Evolutionary conservation across 2,797 vertebrate genomes (phyloP).

Genomic region (Neostethus bicornis): DNA sequence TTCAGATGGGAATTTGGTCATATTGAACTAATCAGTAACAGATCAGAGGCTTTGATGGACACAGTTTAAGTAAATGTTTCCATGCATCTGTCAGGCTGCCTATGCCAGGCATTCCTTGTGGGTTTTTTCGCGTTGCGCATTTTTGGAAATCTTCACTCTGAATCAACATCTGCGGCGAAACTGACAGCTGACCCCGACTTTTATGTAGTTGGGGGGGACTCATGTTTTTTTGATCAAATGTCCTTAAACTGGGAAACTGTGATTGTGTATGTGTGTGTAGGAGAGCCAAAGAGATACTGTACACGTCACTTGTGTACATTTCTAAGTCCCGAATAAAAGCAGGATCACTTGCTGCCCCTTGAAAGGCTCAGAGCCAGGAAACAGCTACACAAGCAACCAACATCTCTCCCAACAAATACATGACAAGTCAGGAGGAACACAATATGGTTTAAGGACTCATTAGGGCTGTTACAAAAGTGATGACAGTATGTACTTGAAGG

Average conservation of each 20-base stretch:
- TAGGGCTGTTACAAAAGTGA: conserved; percentile 49
- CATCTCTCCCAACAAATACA: conserved; percentile 61
- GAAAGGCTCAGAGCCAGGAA: conserved; percentile 62
- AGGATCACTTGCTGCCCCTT: conserved; percentile 55
- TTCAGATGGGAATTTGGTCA: conserved; percentile 58
- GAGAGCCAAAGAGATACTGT: conserved; percentile 58
- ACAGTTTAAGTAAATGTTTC: conserved; percentile 79
- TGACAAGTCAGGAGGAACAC: conserved; percentile 37
- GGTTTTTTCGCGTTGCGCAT: conserved; percentile 65
- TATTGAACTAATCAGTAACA: conserved; percentile 78
- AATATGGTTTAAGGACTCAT: conserved; percentile 54
- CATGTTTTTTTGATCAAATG: conserved; percentile 59
- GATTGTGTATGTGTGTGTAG: conserved; percentile 42
- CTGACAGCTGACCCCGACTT: conserved; percentile 66
- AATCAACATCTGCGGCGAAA: conserved; percentile 65
- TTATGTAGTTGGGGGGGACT: conserved; percentile 48
- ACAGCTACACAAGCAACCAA: conserved; percentile 61
- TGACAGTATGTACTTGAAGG: conserved; percentile 44
- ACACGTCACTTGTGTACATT: conserved; percentile 66
- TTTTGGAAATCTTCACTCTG: conserved; percentile 69
- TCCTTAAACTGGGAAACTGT: conserved; percentile 48
- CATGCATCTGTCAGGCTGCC: conserved; percentile 70
- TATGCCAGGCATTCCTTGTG: conserved; percentile 67
- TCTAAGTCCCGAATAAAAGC: conserved; percentile 68
- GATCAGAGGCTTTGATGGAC: conserved; percentile 78